These are phyloP conservation scores for Tachycineta bicolor DNA, from an alignment of 2,113 vertebrate genomes.

Conservation along the genomic window DNA sequence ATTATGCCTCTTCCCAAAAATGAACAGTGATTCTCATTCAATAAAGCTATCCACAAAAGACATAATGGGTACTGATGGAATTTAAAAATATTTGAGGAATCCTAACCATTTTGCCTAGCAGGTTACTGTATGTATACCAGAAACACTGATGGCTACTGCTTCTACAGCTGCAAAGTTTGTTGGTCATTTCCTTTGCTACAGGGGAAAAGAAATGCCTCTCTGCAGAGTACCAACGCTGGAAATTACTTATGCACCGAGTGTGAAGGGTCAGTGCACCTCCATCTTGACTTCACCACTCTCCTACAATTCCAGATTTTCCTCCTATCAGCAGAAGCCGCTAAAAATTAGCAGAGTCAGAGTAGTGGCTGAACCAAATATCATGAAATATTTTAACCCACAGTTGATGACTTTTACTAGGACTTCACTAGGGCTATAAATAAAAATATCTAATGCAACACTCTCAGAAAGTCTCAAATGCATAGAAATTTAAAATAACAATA, in stretches of 20 bases:
- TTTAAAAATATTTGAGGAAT: constrained; percentile 1
- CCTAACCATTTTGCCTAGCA: not conserved
- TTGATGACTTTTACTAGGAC: not conserved
- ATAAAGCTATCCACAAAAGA: not conserved
- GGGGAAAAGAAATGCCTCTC: not conserved
- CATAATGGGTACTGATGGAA: not conserved
- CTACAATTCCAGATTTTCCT: not conserved
- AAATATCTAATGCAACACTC: not conserved
- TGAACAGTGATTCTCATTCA: not conserved
- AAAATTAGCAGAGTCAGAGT: not conserved
- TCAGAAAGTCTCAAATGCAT: not conserved
- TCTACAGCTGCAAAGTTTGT: not conserved
- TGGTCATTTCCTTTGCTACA: not conserved
- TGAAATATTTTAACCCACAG: not conserved
- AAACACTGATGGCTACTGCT: not conserved
- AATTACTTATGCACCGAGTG: not conserved
- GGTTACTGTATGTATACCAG: not conserved
- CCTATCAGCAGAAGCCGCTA: not conserved
- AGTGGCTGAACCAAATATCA: not conserved
- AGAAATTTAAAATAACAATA: not conserved
- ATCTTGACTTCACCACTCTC: not conserved
- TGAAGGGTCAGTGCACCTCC: not conserved
- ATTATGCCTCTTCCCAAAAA: constrained; percentile 8
- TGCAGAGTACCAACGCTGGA: not conserved
- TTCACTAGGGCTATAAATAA: not conserved